Base-by-base conservation (phyloP, 2,888 invertebrate species). In the Lithophane socia region DNA sequence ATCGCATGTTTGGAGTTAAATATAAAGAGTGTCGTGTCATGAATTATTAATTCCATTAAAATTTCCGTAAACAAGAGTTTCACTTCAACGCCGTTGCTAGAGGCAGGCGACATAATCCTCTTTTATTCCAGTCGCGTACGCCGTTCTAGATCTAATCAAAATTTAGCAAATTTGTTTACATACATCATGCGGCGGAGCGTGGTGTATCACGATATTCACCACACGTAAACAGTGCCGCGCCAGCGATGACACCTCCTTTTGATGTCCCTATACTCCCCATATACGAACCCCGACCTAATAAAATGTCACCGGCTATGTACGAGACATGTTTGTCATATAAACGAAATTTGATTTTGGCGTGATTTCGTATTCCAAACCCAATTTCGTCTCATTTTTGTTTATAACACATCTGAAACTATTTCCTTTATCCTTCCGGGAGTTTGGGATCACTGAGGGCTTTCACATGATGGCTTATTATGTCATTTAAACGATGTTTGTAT, bases 161-260 rank as follows among this genome's bases (percentile, higher is more conserved):
- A 95, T 93, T 94, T 95, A 92, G 92, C 92, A 94, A 96, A 95
- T 95, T 94, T 95, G 95, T 94, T 96, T 95, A 95, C 95, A 94
- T 94, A 94, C 92, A 93, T 94, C 91, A 93, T 90, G 90, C 86
- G 84, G 88, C 88, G 81, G 85, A 67, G 73, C 74, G 79, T 90
- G 88, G 87, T 89, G 88, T 91, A 91, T 91, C 89, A 90, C 89
- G 87, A 92, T 94, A 95, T 95, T 95, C 96, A 88, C 91, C 88
- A 93, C 96, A 96, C 96, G 96, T 96, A 95, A 94, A 92, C 92
- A 92, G 90, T 90, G 88, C 81, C 88, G 90, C 89, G 91, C 89
- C 90, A 91, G 90, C 92, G 90, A 93, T 93, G 92, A 93, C 93
- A 93, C 93, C 93, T 93, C 85, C 93, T 94, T 94, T 95, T 95